phyloP scores from a whole-genome alignment of 2,888 invertebrate genomes.

The Laothoe populi region DNA sequence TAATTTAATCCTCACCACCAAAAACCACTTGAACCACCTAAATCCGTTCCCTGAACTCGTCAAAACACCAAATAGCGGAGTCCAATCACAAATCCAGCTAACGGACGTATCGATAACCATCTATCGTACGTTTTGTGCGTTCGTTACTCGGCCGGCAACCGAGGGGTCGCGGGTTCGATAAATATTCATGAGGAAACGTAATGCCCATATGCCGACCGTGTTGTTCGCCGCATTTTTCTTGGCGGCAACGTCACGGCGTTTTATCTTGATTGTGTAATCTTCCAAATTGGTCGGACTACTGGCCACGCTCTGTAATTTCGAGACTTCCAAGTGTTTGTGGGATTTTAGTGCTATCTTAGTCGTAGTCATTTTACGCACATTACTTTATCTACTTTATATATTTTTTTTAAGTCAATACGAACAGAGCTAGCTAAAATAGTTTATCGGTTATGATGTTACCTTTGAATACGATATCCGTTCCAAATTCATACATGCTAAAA shows the following conservation, averaged over 20 bases:
- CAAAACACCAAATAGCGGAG: conserved; percentile 23
- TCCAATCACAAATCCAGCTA: conserved; percentile 24
- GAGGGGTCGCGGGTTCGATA: conserved; percentile 48
- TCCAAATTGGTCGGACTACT: conserved; percentile 24
- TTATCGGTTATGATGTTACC: no score
- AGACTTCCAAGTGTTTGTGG: conserved; percentile 1
- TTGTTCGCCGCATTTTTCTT: conserved; percentile 31
- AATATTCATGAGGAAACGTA: conserved; percentile 63
- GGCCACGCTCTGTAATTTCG: conserved; percentile 18
- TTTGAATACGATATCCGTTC: no score
- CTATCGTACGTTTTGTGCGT: conserved; percentile 48
- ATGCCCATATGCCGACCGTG: conserved; percentile 55
- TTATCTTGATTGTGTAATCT: conserved; percentile 27
- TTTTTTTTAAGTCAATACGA: neutral
- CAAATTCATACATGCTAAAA: no score
- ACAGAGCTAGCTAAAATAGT: no score
- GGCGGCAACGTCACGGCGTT: conserved; percentile 24
- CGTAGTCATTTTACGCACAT: neutral
- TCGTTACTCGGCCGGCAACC: conserved; percentile 36
- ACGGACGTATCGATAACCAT: conserved; percentile 28
- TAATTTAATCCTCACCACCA: neutral
- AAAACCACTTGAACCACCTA: neutral
- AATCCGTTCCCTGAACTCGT: conserved; percentile 15
- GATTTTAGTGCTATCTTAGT: conserved; percentile 7
- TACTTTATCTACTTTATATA: no score